Evolutionary conservation across 1,140 invertebrate genomes (phyloP).

Genomic region (Palaemon carinicauda): DNA sequence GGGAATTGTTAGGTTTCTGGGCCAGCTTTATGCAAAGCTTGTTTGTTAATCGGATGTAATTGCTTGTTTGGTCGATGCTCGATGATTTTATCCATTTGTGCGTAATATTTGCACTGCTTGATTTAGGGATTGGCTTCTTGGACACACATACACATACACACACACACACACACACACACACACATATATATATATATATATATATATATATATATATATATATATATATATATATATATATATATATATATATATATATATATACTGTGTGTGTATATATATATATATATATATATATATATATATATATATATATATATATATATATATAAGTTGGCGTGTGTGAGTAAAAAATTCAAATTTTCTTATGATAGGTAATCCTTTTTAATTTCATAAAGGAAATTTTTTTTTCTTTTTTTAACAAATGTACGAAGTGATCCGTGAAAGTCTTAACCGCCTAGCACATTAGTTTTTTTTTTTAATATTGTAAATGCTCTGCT

Average conservation of each 20-base stretch:
- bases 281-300: background rate
- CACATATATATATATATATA: background rate
- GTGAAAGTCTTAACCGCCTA: no score
- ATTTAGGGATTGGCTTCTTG: background rate
- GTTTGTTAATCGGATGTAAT: no score
- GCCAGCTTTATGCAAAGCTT: no score
- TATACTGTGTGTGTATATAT: background rate
- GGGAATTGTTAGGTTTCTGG: no score
- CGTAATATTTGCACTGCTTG: no score
- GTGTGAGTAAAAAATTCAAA: background rate
- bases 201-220: background rate
- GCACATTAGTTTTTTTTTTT: no score
- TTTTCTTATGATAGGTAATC: background rate
- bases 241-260: background rate
- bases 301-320: background rate
- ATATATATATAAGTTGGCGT: background rate
- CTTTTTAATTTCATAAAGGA: no score
- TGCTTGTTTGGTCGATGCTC: no score
- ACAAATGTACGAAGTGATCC: no score
- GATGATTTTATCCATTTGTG: no score
- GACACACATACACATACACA: background rate
- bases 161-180: background rate
- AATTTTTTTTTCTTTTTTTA: no score
- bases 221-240: background rate
- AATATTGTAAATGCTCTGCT: no score